Percentiles rank a stretch among this genome's conserved stretches.
Conservation (phyloP, 2,113 vertebrate species). For the Galbula dea region DNA sequence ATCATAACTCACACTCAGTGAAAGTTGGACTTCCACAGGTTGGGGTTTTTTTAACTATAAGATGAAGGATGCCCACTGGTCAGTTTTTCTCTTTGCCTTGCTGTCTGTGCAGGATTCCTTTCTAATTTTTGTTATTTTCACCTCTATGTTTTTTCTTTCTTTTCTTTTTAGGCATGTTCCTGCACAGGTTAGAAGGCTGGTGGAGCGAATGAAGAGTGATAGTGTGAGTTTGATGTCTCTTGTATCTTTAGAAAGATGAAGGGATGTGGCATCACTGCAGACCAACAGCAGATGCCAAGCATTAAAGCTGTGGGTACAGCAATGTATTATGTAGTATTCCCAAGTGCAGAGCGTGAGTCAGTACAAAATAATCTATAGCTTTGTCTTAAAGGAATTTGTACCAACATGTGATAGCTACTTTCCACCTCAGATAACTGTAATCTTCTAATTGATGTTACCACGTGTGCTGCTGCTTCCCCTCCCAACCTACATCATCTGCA, state of each 20-base stretch:
- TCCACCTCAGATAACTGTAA: background rate
- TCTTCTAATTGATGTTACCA: background rate
- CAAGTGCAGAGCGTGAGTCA: background rate
- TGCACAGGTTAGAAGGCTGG: conserved; percentile 56
- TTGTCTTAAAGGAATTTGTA: background rate
- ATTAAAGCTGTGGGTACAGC: background rate
- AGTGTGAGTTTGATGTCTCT: conserved; percentile 51
- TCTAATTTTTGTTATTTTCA: background rate
- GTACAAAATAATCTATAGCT: background rate
- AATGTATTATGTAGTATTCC: background rate
- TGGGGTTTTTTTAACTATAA: background rate
- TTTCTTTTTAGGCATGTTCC: conserved; percentile 54
- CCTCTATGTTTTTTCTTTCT: background rate
- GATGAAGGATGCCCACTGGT: background rate
- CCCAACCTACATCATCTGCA: background rate
- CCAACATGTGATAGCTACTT: background rate
- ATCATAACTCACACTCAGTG: background rate
- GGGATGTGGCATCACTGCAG: background rate
- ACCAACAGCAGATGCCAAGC: background rate
- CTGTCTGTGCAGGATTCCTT: background rate
- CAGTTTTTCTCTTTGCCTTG: background rate
- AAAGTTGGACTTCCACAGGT: background rate
- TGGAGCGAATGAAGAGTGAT: conserved; percentile 66
- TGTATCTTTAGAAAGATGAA: background rate
- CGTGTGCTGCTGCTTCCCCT: background rate